Conservation (phyloP, 2,888 invertebrate species). For the Agrochola lychnidis region DNA sequence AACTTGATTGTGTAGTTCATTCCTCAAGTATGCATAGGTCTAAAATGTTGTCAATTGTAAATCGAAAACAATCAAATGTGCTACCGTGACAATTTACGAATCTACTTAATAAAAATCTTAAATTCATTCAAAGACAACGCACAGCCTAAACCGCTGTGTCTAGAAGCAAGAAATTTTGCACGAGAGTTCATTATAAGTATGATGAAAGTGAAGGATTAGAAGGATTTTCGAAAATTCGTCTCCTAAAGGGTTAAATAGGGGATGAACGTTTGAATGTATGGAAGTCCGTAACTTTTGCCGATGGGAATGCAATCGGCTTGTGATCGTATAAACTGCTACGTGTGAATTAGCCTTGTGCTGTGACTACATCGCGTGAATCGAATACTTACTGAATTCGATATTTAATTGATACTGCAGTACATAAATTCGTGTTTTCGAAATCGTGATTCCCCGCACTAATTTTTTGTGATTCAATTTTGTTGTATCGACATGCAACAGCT, state of each 20-base stretch:
- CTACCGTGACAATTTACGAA: neutral
- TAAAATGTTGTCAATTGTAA: neutral
- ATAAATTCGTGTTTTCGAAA: slow-evolving; percentile 17
- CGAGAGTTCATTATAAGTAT: too few species aligned
- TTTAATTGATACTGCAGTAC: slow-evolving; percentile 10
- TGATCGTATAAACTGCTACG: neutral
- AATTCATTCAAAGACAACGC: too few species aligned
- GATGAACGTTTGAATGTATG: neutral
- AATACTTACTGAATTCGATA: slow-evolving; percentile 21
- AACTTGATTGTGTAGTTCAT: neutral
- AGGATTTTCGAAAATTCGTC: neutral
- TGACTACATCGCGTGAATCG: slow-evolving; percentile 35
- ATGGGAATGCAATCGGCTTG: too few species aligned
- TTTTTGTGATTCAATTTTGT: slow-evolving; percentile 37
- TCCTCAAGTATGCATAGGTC: neutral
- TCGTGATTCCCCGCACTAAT: slow-evolving; percentile 17
- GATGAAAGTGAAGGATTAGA: too few species aligned
- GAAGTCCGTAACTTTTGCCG: too few species aligned
- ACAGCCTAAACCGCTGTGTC: too few species aligned
- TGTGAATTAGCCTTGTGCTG: neutral
- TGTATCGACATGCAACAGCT: slow-evolving; percentile 3
- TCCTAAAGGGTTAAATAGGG: neutral
- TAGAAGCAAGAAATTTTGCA: too few species aligned
- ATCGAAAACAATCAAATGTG: neutral
- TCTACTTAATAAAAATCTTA: too few species aligned